phyloP scores from a whole-genome alignment of 2,113 vertebrate species.

The Pomatostomus ruficeps region DNA sequence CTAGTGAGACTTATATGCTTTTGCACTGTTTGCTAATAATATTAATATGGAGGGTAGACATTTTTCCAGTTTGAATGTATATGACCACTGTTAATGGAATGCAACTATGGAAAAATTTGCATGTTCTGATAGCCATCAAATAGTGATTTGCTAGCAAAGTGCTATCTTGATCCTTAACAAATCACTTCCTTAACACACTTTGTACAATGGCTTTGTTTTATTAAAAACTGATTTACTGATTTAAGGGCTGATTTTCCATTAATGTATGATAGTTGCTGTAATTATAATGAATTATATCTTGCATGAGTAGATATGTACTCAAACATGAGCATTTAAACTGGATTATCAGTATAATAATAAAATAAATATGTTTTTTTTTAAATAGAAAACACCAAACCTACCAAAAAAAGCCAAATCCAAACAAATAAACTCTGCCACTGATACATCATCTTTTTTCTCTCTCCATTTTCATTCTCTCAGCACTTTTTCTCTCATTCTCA shows the following conservation, averaged over 20 bases:
- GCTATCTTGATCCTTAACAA: neutral
- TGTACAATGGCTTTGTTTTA: neutral
- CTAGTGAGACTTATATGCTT: neutral
- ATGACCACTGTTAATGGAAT: neutral
- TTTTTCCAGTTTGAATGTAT: neutral
- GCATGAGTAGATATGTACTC: constrained; percentile 29
- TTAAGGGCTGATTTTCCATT: constrained; percentile 5
- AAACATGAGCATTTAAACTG: constrained; percentile 36
- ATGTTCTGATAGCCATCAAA: neutral
- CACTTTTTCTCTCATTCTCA: neutral
- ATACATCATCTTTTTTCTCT: constrained; percentile 7
- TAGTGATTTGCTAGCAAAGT: neutral
- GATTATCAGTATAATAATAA: constrained; percentile 13
- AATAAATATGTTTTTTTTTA: neutral
- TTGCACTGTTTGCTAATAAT: neutral
- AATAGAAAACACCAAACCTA: neutral
- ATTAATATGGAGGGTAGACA: neutral
- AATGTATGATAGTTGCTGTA: neutral
- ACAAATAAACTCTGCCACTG: neutral
- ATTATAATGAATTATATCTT: constrained; percentile 38
- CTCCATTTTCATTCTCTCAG: constrained; percentile 38
- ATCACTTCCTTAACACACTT: neutral
- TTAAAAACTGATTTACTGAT: neutral
- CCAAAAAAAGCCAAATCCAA: neutral
- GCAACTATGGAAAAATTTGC: neutral